phyloP scores from a whole-genome alignment of 2,113 vertebrate species.

The Pelmatolapia mariae region DNA sequence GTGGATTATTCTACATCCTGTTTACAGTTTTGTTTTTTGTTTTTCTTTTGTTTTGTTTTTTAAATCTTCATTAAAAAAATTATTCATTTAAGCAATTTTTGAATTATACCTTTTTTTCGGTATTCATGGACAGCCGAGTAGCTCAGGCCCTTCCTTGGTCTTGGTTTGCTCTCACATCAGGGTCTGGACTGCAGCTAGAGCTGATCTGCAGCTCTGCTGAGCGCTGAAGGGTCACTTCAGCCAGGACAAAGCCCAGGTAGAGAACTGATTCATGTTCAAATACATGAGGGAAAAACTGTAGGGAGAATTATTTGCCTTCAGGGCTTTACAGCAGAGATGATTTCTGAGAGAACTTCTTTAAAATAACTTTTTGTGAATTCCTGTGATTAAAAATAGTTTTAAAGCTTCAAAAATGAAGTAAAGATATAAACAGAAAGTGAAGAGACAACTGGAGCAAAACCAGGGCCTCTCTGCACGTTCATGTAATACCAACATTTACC shows the following conservation, averaged over 20 bases:
- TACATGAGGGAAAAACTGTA: background rate
- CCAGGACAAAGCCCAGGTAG: rapidly evolving
- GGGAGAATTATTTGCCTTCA: background rate
- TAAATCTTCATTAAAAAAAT: rapidly evolving
- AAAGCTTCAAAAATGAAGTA: background rate
- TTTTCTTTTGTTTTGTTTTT: background rate
- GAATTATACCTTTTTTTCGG: rapidly evolving
- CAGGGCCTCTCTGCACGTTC: rapidly evolving
- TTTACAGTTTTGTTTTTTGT: background rate
- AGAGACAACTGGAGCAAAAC: background rate
- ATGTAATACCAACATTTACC: background rate
- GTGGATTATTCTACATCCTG: rapidly evolving
- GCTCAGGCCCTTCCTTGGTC: background rate
- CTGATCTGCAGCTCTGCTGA: background rate
- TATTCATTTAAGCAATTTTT: background rate
- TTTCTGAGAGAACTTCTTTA: background rate
- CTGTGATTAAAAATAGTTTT: rapidly evolving
- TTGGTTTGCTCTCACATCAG: background rate
- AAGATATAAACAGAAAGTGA: background rate
- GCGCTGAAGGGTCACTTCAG: background rate
- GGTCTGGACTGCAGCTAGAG: background rate
- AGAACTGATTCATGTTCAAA: background rate
- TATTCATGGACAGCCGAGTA: background rate
- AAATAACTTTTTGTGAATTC: background rate
- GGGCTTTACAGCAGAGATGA: background rate